These are phyloP conservation scores for Steinernema carpocapsae DNA, from an alignment of 2,888 invertebrate species.

Conservation along the genomic window DNA sequence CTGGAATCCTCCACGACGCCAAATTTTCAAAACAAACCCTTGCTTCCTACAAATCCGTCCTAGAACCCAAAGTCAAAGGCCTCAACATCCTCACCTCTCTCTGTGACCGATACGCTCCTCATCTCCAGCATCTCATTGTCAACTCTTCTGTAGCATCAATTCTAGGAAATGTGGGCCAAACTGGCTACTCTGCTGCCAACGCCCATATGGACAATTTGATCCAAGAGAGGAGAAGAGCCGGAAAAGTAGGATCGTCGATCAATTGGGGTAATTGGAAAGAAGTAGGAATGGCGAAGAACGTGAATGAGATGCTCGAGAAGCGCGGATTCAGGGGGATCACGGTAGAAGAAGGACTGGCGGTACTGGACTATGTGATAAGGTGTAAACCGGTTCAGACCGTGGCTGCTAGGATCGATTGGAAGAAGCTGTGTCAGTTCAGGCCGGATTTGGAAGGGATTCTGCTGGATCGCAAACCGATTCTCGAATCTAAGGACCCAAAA, in stretches of 20 bases:
- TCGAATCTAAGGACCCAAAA: too few species aligned
- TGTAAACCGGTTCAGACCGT: slow-evolving; percentile 50
- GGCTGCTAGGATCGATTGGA: slow-evolving; percentile 60
- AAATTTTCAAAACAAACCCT: slow-evolving; percentile 52
- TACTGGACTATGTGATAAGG: slow-evolving; percentile 48
- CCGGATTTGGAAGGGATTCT: slow-evolving; percentile 45
- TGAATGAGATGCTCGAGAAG: slow-evolving; percentile 48
- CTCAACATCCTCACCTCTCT: slow-evolving; percentile 47
- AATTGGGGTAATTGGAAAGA: slow-evolving; percentile 67
- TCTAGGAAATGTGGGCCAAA: slow-evolving; percentile 62
- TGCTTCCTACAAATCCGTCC: slow-evolving; percentile 51
- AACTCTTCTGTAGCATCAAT: slow-evolving; percentile 63
- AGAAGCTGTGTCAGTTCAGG: slow-evolving; percentile 50
- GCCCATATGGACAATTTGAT: slow-evolving; percentile 49
- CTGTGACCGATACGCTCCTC: slow-evolving; percentile 39
- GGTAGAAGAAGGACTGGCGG: slow-evolving; percentile 54
- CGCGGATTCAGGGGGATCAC: slow-evolving; percentile 59
- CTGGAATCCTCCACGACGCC: slow-evolving; percentile 58
- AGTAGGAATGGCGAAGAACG: slow-evolving; percentile 61
- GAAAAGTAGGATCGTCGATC: slow-evolving; percentile 48
- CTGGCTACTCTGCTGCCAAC: slow-evolving; percentile 63
- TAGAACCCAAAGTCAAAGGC: slow-evolving; percentile 57
- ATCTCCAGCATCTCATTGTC: slow-evolving; percentile 50
- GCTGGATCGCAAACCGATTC: background rate
- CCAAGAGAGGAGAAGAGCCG: background rate